Percentiles rank a stretch among this genome's conserved stretches.
Evolutionary conservation across 1,140 invertebrate genomes (phyloP).

Genomic region (Diachasma alloeum): DNA sequence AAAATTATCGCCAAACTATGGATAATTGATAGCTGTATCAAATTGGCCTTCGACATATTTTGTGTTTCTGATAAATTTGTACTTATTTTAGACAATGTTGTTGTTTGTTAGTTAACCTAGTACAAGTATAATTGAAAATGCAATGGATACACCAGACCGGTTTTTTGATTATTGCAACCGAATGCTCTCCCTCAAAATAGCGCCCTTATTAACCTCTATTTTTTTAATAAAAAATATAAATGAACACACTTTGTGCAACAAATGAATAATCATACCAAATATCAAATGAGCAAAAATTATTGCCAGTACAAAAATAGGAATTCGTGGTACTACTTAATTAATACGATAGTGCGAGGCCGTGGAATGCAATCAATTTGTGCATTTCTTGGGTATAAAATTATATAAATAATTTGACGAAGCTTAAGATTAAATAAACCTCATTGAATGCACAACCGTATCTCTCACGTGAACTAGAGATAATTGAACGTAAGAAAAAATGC

Average conservation of each 20-base stretch:
- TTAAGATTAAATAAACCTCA: slow-evolving; percentile 8
- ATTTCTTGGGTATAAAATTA: not conserved
- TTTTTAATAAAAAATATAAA: not conserved
- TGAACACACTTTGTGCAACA: not conserved
- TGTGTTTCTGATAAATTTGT: not conserved
- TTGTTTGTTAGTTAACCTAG: not conserved
- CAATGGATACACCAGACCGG: slow-evolving; percentile 7
- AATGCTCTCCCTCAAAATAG: not conserved
- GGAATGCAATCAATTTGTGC: not conserved
- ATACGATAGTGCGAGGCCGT: not conserved
- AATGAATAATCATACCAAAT: not conserved
- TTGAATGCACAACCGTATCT: not conserved
- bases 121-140: not conserved
- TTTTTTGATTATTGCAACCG: not conserved
- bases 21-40: not conserved
- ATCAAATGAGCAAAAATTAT: not conserved
- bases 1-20: not conserved
- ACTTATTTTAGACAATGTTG: slow-evolving; percentile 5
- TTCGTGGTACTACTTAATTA: not conserved
- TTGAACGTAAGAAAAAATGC: not conserved
- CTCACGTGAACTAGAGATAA: not conserved
- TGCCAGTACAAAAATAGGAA: not conserved
- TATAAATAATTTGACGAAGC: not conserved
- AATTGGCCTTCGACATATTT: not conserved
- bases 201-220: not conserved